phyloP scores from a whole-genome alignment of 2,888 invertebrate genomes.

The Limnephilus marmoratus region DNA sequence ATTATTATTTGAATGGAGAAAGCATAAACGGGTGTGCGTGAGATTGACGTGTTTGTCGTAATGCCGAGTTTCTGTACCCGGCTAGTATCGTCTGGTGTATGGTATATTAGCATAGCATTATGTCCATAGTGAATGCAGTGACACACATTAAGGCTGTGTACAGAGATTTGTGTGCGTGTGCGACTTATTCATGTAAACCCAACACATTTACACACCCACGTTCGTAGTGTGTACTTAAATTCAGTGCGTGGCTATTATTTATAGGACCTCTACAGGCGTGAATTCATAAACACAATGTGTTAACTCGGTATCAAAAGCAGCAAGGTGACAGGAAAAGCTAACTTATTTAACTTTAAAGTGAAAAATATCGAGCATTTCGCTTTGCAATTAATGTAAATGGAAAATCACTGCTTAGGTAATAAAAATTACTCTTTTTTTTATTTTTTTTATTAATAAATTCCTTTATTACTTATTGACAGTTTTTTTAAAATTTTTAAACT shows the following conservation, averaged over 20 bases:
- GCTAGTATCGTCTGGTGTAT: constrained; percentile 28
- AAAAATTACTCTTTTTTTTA: too few relatives aligned
- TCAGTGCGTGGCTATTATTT: constrained; percentile 15
- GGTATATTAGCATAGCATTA: constrained; percentile 46
- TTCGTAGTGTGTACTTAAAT: background rate
- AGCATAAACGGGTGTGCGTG: constrained; percentile 4
- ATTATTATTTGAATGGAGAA: constrained; percentile 2
- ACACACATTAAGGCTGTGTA: constrained; percentile 46
- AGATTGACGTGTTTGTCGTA: constrained; percentile 21
- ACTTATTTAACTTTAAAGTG: background rate
- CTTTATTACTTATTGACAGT: too few relatives aligned
- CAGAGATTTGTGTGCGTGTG: constrained; percentile 25
- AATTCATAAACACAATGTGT: background rate
- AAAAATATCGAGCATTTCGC: background rate
- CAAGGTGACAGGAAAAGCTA: background rate
- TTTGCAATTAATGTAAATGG: background rate
- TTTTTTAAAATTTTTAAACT: too few relatives aligned
- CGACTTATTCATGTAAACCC: constrained; percentile 4
- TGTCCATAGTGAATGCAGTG: constrained; percentile 49
- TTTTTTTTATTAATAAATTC: too few relatives aligned
- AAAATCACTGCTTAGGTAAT: too few relatives aligned
- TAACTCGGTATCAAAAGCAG: background rate
- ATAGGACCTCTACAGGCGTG: background rate
- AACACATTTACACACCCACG: constrained; percentile 15
- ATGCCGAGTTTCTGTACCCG: constrained; percentile 3